phyloP scores from a whole-genome alignment of 1,140 invertebrate species.

The Psix sp. region DNA sequence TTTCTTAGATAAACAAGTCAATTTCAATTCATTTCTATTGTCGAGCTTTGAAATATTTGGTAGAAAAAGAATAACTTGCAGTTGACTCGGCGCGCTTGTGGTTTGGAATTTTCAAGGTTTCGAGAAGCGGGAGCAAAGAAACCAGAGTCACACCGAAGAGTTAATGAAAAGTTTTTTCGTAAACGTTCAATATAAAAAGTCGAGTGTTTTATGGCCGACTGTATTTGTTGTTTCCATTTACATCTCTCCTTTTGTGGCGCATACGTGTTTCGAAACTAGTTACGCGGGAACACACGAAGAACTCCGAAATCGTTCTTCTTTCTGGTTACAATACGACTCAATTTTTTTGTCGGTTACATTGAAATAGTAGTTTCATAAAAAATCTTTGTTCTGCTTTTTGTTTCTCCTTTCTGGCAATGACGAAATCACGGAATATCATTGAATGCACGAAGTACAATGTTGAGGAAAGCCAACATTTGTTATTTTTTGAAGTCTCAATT shows the following conservation, averaged over 20 bases:
- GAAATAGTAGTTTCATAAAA: too few relatives aligned
- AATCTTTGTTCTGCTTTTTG: too few relatives aligned
- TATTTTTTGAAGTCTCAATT: too few relatives aligned
- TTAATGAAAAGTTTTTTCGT: slow-evolving; percentile 53
- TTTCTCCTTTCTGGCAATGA: too few relatives aligned
- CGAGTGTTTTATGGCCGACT: slow-evolving; percentile 51
- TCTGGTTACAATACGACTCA: slow-evolving; percentile 17
- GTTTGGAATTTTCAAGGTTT: slow-evolving; percentile 50
- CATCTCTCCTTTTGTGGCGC: slow-evolving; percentile 41
- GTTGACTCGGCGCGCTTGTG: neutral
- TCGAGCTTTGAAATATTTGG: too few relatives aligned
- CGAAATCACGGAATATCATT: too few relatives aligned
- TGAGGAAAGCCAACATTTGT: too few relatives aligned
- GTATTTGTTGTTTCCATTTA: slow-evolving; percentile 54
- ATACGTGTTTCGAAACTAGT: slow-evolving; percentile 53
- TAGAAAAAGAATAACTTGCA: too few relatives aligned
- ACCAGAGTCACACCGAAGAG: slow-evolving; percentile 26
- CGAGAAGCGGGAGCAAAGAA: slow-evolving; percentile 36
- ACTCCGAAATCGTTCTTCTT: slow-evolving; percentile 43
- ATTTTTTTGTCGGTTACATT: slow-evolving; percentile 22
- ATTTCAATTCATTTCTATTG: too few relatives aligned
- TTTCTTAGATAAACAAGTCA: too few relatives aligned
- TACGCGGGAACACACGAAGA: slow-evolving; percentile 41
- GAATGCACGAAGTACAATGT: too few relatives aligned
- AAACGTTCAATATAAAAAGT: slow-evolving; percentile 56